These are phyloP conservation scores for Halcyon senegalensis DNA, from an alignment of 2,113 vertebrate genomes.

Conservation along the genomic window DNA sequence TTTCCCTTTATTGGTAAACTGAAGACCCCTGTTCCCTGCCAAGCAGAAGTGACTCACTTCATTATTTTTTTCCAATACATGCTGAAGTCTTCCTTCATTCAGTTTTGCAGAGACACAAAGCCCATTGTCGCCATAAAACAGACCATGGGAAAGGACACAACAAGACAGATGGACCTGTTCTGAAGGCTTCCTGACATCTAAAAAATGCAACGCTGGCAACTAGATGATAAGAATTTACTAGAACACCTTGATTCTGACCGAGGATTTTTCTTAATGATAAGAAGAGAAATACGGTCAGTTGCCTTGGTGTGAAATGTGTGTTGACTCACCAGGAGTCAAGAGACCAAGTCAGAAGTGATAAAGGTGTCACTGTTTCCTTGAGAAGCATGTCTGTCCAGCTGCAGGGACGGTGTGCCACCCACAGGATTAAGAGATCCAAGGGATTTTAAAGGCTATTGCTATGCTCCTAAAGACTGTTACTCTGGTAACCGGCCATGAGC, in stretches of 20 bases:
- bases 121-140: neutral
- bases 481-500: neutral
- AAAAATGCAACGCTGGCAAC: neutral
- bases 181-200: neutral
- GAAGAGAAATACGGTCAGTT: neutral
- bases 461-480: neutral
- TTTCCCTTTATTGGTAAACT: neutral
- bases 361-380: neutral
- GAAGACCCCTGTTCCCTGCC: neutral
- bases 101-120: neutral
- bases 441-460: neutral
- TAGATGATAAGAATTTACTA: neutral
- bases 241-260: neutral
- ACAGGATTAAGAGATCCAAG: neutral
- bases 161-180: neutral
- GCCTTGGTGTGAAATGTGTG: neutral
- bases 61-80: neutral
- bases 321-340: neutral
- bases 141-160: neutral
- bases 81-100: neutral
- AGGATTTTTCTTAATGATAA: neutral
- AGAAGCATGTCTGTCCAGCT: neutral
- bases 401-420: accelerated
- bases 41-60: neutral
- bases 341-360: neutral